phyloP scores from a whole-genome alignment of 2,113 vertebrate genomes.

The Python bivittatus region DNA sequence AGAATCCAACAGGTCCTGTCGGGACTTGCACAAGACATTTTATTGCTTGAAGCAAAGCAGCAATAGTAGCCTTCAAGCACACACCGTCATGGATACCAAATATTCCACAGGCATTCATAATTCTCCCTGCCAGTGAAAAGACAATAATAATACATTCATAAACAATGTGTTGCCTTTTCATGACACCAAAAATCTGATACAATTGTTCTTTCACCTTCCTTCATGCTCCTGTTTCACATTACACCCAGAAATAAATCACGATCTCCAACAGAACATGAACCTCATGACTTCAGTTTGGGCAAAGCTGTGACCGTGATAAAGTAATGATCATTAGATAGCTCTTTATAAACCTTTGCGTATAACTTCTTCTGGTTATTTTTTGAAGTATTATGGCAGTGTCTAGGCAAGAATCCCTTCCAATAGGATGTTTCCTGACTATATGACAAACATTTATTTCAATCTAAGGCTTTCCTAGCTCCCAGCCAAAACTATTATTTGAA shows the following conservation, averaged over 20 bases:
- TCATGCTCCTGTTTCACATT: not conserved
- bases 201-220: not conserved
- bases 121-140: not conserved
- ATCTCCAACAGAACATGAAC: not conserved
- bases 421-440: not conserved
- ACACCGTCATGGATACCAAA: not conserved
- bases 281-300: not conserved
- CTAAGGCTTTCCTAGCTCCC: not conserved
- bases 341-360: not conserved
- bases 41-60: not conserved
- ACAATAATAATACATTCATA: not conserved
- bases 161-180: not conserved
- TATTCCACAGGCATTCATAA: not conserved
- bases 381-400: too few species aligned
- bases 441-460: not conserved
- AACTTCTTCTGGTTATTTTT: not conserved
- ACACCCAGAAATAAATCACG: not conserved
- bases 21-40: not conserved
- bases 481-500: not conserved
- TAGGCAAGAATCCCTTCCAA: not conserved
- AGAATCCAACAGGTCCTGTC: not conserved
- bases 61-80: not conserved
- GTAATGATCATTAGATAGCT: not conserved
- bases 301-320: not conserved
- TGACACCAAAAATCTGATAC: not conserved